These are phyloP conservation scores for Holacanthella duospinosa DNA, from an alignment of 2,888 invertebrate genomes.

Conservation along the genomic window DNA sequence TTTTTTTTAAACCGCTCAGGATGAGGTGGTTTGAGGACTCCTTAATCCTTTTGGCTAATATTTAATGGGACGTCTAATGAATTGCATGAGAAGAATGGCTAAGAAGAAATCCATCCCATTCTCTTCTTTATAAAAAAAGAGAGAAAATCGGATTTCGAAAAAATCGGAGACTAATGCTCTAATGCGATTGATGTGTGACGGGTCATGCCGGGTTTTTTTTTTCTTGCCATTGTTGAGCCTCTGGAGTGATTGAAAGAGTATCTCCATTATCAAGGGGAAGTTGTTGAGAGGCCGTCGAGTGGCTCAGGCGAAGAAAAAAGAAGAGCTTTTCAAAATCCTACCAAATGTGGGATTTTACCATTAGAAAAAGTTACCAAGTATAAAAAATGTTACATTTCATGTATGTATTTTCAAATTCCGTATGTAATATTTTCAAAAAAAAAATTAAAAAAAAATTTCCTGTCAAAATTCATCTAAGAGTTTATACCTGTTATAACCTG, in stretches of 20 bases:
- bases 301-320: too few species aligned
- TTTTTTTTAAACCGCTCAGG: background rate
- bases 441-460: too few species aligned
- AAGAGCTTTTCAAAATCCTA: too few species aligned
- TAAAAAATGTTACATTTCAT: too few species aligned
- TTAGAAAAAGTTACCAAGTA: too few species aligned
- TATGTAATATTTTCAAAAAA: too few species aligned
- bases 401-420: too few species aligned
- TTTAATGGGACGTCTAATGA: background rate
- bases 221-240: background rate
- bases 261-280: background rate
- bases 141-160: background rate
- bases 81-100: conserved; percentile 1
- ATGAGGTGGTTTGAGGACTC: background rate
- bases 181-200: conserved; percentile 21
- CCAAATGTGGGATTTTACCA: too few species aligned
- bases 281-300: too few species aligned
- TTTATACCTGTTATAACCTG: too few species aligned
- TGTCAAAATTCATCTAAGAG: too few species aligned
- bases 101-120: background rate
- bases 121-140: background rate
- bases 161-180: conserved; percentile 10
- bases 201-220: conserved; percentile 15
- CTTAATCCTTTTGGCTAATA: background rate
- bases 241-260: background rate